A percentile compares a stretch with the other conserved stretches of the same genome.
Conservation (phyloP, 2,113 vertebrate species). For the human (Homo sapiens) region GRCh38 chr17:42787501-42788000, state of each 20-base stretch:
- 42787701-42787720: not conserved
- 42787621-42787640: not conserved
- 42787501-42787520: constrained; percentile 89
- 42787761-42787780: constrained; percentile 83
- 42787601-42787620: not conserved
- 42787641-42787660: not conserved
- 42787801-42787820: constrained; percentile 92
- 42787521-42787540: constrained; percentile 94
- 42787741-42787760: constrained; percentile 37
- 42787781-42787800: constrained; percentile 96
- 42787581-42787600: not conserved
- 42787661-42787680: not conserved
- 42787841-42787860: constrained; percentile 60
- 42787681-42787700: not conserved
- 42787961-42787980: not conserved
- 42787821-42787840: constrained; percentile 83
- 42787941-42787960: not conserved
- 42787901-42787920: constrained; percentile 76
- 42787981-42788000: not conserved
- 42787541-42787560: constrained; percentile 84
- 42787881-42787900: constrained; percentile 88
- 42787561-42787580: not conserved
- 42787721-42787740: not conserved
- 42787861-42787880: constrained; percentile 80
- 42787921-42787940: not conserved